These are phyloP conservation scores for Neoseiulus cucumeris DNA, from an alignment of 1,140 invertebrate species.

Conservation along the genomic window DNA sequence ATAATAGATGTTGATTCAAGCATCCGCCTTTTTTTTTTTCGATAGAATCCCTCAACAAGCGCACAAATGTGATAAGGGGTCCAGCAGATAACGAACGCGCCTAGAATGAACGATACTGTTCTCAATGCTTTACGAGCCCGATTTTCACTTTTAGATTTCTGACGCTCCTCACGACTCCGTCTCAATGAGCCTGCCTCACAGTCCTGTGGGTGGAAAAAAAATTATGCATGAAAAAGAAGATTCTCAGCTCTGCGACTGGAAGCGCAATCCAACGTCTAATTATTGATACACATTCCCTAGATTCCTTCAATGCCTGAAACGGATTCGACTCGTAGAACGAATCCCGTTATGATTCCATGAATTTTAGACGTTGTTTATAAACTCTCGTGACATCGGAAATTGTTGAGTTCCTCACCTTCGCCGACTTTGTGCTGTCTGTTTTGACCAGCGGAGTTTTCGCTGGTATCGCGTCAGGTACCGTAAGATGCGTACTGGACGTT, in stretches of 20 bases:
- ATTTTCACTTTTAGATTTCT: constrained; percentile 95
- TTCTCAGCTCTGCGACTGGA: too few species aligned
- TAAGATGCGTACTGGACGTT: background rate
- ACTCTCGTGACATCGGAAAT: too few species aligned
- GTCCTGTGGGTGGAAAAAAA: background rate
- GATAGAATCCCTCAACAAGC: constrained; percentile 85
- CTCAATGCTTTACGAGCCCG: constrained; percentile 89
- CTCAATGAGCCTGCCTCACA: background rate
- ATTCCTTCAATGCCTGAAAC: too few species aligned
- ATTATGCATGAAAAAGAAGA: too few species aligned
- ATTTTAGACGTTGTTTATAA: too few species aligned
- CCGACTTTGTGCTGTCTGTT: background rate
- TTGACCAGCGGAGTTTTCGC: background rate
- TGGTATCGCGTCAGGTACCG: background rate
- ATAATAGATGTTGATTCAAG: constrained; percentile 77
- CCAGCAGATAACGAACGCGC: constrained; percentile 96
- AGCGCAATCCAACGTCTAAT: too few species aligned
- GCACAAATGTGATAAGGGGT: constrained; percentile 94
- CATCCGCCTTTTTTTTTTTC: constrained; percentile 45
- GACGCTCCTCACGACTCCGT: constrained; percentile 36
- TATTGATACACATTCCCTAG: too few species aligned
- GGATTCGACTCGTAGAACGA: too few species aligned
- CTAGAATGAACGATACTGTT: constrained; percentile 96
- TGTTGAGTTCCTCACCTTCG: background rate
- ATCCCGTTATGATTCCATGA: too few species aligned